Conservation (phyloP, 1,140 invertebrate species). For the Pseudoatta argentina region DNA sequence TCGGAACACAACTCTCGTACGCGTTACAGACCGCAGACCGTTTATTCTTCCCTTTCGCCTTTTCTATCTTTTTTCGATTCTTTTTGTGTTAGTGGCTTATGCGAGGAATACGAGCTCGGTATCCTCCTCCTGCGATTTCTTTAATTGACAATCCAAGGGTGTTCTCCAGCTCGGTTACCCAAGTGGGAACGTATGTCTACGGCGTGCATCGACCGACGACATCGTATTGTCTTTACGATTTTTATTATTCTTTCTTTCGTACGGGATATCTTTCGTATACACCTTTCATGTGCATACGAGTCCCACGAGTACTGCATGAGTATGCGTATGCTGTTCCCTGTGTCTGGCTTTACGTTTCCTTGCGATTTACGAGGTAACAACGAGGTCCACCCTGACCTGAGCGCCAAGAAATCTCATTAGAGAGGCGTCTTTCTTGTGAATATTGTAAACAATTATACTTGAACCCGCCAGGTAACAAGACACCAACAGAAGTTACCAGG, state of each 20-base stretch:
- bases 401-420: conserved; percentile 77
- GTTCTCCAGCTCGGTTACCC: conserved; percentile 49
- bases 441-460: not conserved
- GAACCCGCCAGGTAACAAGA: not conserved
- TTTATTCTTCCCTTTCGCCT: conserved; percentile 44
- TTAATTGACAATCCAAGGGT: conserved; percentile 80
- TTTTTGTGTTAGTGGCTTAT: conserved; percentile 75
- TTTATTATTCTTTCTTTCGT: conserved; percentile 70
- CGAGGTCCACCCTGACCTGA: conserved; percentile 67
- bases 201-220: conserved; percentile 73
- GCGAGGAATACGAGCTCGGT: conserved; percentile 61
- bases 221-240: conserved; percentile 82
- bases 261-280: conserved; percentile 23
- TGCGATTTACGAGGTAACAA: conserved; percentile 77
- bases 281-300: conserved; percentile 43
- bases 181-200: conserved; percentile 81
- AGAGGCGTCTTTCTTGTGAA: conserved; percentile 60
- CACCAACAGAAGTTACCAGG: not conserved
- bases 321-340: conserved; percentile 39
- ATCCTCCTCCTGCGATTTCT: conserved; percentile 71
- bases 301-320: conserved; percentile 34
- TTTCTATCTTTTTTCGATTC: conserved; percentile 16
- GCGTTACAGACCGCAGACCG: conserved; percentile 28
- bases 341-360: conserved; percentile 43
- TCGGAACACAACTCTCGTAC: conserved; percentile 19